These are phyloP conservation scores for Chiroxiphia lanceolata DNA, from an alignment of 2,797 vertebrate genomes.

Conservation along the genomic window DNA sequence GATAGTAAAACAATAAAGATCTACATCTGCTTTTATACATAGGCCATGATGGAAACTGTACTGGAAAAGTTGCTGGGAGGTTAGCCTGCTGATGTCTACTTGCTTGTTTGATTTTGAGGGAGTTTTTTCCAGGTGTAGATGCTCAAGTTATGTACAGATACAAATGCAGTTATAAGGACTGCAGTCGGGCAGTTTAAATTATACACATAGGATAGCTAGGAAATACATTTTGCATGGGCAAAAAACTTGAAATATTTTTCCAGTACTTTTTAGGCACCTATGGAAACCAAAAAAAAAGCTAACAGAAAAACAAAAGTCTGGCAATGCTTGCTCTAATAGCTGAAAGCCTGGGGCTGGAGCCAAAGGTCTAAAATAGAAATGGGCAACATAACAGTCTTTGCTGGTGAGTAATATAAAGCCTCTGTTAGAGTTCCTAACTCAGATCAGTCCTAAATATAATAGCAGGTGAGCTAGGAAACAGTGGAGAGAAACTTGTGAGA, in stretches of 20 bases:
- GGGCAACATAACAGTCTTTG: neutral
- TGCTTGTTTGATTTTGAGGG: neutral
- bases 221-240: neutral
- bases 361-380: conserved; percentile 41
- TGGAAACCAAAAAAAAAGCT: neutral
- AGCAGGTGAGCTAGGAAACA: neutral
- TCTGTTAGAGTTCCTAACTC: neutral
- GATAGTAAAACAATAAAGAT: conserved; percentile 18
- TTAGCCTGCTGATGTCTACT: neutral
- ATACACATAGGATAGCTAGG: neutral
- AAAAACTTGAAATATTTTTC: neutral
- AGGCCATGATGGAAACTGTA: neutral
- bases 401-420: neutral
- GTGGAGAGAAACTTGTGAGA: neutral
- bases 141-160: neutral
- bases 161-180: neutral
- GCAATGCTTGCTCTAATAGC: neutral
- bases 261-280: neutral
- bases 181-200: neutral
- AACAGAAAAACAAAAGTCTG: conserved; percentile 20
- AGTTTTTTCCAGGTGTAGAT: neutral
- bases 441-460: neutral
- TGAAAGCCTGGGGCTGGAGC: conserved; percentile 1
- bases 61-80: neutral
- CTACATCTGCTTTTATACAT: neutral